Evolutionary conservation across 2,113 vertebrate genomes (phyloP).

Genomic region (Zeus faber): DNA sequence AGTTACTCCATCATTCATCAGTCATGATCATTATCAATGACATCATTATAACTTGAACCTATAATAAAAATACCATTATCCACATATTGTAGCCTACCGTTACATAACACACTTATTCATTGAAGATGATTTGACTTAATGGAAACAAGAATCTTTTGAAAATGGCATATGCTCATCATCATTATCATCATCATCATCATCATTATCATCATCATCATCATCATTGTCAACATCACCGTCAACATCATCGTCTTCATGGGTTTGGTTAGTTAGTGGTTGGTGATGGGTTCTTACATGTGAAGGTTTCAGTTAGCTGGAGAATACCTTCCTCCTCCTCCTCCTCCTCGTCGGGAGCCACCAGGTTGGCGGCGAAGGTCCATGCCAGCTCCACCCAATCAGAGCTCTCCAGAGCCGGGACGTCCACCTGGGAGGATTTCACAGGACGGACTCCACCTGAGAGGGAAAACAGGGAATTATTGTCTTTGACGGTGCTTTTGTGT

Average conservation of each 20-base stretch:
- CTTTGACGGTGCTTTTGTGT: not conserved
- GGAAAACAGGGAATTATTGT: not conserved
- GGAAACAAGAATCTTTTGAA: too few species aligned
- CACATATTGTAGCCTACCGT: too few species aligned
- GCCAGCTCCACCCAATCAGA: conserved; percentile 55
- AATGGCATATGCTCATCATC: not conserved
- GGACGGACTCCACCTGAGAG: conserved; percentile 39
- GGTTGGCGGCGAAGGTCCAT: conserved; percentile 41
- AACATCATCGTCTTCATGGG: not conserved
- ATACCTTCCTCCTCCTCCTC: conserved; percentile 65
- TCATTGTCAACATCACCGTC: not conserved
- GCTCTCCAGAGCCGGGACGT: conserved; percentile 29
- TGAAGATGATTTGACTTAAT: too few species aligned
- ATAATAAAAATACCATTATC: too few species aligned
- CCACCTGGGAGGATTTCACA: conserved; percentile 25
- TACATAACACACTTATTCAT: too few species aligned
- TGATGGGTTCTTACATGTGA: conserved; percentile 67
- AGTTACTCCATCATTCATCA: too few species aligned
- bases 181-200: not conserved
- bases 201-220: not conserved
- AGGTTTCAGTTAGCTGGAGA: conserved; percentile 63
- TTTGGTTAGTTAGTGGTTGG: conserved; percentile 23
- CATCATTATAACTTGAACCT: too few species aligned
- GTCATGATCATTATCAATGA: too few species aligned
- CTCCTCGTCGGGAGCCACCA: conserved; percentile 62